Evolutionary conservation across 2,113 vertebrate genomes (phyloP).

Genomic region (Barbus barbus): DNA sequence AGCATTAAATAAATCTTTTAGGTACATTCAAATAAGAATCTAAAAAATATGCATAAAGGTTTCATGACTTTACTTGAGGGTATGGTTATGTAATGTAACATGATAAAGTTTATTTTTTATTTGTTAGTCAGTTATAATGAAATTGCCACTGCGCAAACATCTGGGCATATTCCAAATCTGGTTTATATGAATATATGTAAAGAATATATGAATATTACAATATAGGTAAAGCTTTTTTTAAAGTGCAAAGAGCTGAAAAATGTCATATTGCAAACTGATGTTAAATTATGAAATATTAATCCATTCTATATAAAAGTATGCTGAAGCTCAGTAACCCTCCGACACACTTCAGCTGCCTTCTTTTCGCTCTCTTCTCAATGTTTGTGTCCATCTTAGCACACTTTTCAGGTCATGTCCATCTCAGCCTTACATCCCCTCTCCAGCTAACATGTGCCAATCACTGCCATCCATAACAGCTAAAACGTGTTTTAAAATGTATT

Average conservation of each 20-base stretch:
- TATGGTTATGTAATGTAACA: no score
- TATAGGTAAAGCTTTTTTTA: no score
- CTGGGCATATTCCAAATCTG: neutral
- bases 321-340: neutral
- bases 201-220: no score
- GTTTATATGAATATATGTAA: neutral
- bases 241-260: no score
- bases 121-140: no score
- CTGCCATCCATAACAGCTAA: neutral
- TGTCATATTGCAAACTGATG: neutral
- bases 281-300: neutral
- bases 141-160: no score
- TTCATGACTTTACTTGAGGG: no score
- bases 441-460: constrained; percentile 2
- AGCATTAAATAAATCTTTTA: no score
- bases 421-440: no score
- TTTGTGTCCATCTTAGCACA: neutral
- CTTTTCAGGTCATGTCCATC: constrained; percentile 10
- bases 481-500: neutral
- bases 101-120: no score
- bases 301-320: neutral
- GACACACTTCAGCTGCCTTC: neutral
- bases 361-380: neutral
- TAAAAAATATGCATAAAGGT: no score
- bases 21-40: no score